Conservation (phyloP, 2,113 vertebrate genomes). For the Engystomops pustulosus region DNA sequence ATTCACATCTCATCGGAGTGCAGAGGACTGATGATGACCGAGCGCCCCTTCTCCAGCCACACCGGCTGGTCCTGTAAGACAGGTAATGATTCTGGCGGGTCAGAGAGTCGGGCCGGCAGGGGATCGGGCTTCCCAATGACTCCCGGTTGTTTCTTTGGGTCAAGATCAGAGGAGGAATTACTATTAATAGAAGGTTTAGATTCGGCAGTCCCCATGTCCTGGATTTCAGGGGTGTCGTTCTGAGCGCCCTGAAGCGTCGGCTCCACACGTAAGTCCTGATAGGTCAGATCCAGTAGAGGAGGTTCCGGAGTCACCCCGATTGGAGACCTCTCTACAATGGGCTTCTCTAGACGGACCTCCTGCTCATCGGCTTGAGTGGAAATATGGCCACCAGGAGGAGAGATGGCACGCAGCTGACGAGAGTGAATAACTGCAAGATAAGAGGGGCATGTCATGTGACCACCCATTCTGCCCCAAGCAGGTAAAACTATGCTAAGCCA, state of each 20-base stretch:
- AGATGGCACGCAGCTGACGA: conserved; percentile 14
- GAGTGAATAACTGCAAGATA: conserved; percentile 12
- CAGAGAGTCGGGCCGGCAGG: neutral
- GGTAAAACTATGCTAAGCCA: too few species aligned
- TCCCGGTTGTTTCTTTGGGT: neutral
- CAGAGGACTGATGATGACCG: conserved; percentile 22
- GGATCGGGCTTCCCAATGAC: neutral
- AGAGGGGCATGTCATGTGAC: neutral
- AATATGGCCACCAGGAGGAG: rapidly evolving
- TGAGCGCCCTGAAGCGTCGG: conserved; percentile 29
- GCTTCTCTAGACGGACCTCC: neutral
- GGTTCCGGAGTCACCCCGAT: neutral
- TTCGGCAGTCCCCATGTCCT: conserved; percentile 29
- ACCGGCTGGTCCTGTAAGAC: conserved; percentile 14
- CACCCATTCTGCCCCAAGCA: too few species aligned
- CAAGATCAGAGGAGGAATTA: conserved; percentile 47
- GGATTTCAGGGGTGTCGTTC: conserved; percentile 49
- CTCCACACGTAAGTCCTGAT: conserved; percentile 23
- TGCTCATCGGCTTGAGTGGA: neutral
- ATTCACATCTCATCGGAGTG: conserved; percentile 55
- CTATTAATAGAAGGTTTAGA: conserved; percentile 34
- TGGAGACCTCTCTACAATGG: neutral
- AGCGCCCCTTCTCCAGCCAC: conserved; percentile 29
- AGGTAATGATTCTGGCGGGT: neutral
- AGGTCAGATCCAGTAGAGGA: neutral